Conservation (phyloP, 2,113 vertebrate genomes). For the Chelonoidis abingdonii region DNA sequence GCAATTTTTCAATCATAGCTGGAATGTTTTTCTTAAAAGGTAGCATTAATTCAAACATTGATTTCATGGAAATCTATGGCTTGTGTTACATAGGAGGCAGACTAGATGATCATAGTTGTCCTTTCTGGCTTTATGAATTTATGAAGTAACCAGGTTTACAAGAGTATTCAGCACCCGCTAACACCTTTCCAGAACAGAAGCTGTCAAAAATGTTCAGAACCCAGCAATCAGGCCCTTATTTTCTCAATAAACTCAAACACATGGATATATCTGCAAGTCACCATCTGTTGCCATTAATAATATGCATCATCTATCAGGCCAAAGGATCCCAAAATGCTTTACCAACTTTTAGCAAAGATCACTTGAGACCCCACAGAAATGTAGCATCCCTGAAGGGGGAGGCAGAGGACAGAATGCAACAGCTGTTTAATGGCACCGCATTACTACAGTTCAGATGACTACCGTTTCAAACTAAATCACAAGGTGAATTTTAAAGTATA, state of each 20-base stretch:
- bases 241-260: background rate
- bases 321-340: background rate
- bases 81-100: background rate
- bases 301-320: background rate
- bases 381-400: background rate
- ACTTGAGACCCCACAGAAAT: background rate
- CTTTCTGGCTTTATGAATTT: background rate
- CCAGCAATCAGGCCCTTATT: background rate
- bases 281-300: background rate
- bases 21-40: background rate
- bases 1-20: background rate
- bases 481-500: background rate
- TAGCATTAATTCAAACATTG: background rate
- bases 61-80: background rate
- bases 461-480: background rate
- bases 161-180: background rate
- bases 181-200: background rate
- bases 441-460: background rate
- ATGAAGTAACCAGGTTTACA: background rate
- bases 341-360: background rate
- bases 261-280: background rate
- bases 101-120: background rate
- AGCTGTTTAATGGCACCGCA: background rate
- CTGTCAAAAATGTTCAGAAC: too few species aligned
- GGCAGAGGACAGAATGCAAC: background rate